phyloP scores from a whole-genome alignment of 92 coral and sea anemone species.

The Blastomussa wellsi region DNA sequence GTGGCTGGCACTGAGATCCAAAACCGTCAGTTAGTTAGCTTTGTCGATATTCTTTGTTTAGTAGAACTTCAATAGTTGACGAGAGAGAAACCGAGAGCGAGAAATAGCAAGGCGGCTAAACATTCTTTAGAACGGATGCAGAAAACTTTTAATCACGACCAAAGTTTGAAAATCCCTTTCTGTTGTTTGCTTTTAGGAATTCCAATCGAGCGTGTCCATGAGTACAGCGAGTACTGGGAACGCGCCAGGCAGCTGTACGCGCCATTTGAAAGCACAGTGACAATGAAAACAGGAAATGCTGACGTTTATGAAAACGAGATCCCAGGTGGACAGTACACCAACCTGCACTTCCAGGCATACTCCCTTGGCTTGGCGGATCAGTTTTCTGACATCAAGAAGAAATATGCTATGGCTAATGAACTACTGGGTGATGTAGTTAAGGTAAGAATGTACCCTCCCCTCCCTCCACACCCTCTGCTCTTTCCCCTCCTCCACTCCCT shows the following conservation, averaged over 20 bases:
- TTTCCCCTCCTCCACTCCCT: not conserved
- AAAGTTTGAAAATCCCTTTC: not conserved
- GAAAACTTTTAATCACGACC: no score
- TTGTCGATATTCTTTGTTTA: no score
- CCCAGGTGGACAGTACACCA: conserved; percentile 99
- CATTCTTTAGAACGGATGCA: not conserved
- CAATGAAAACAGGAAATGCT: conserved; percentile 97
- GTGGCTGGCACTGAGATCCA: no score
- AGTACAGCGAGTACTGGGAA: conserved; percentile 99
- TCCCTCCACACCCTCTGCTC: not conserved
- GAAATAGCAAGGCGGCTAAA: not conserved
- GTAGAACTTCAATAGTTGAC: no score
- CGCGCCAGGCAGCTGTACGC: conserved; percentile 91
- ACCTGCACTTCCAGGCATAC: conserved; percentile 99
- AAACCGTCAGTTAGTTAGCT: no score
- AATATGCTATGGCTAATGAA: conserved; percentile 83
- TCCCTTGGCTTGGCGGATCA: conserved; percentile 93
- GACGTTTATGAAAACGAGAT: conserved; percentile 99
- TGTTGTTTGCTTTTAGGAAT: conserved; percentile 57
- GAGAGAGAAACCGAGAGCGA: no score
- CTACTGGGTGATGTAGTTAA: conserved; percentile 91
- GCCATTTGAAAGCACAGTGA: conserved; percentile 96
- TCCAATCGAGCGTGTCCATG: conserved; percentile 78
- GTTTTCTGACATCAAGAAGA: conserved; percentile 91
- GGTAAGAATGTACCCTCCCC: conserved; percentile 41